phyloP scores from a whole-genome alignment of 2,888 invertebrate genomes.

The Lasius platythorax region DNA sequence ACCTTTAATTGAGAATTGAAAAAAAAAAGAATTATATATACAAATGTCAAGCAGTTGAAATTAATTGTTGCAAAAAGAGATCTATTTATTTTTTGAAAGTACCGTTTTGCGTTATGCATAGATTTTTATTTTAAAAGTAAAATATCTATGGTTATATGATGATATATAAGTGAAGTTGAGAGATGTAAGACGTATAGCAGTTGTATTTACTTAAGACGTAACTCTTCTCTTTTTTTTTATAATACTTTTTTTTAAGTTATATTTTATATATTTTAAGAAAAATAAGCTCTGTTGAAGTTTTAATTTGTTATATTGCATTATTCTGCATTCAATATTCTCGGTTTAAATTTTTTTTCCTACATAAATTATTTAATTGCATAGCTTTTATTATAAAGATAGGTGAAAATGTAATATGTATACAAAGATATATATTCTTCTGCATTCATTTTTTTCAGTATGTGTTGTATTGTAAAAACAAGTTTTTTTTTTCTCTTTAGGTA shows the following conservation, averaged over 20 bases:
- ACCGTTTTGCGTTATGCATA: constrained; percentile 60
- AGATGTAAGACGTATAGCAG: background rate
- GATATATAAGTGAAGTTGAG: constrained; percentile 61
- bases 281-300: background rate
- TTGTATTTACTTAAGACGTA: constrained; percentile 14
- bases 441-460: background rate
- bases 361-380: constrained; percentile 8
- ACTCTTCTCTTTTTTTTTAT: background rate
- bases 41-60: constrained; percentile 63
- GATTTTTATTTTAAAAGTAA: constrained; percentile 57
- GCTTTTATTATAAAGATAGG: background rate
- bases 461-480: background rate
- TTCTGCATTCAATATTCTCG: background rate
- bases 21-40: constrained; percentile 52
- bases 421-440: background rate
- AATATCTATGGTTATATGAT: constrained; percentile 63
- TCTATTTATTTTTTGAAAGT: constrained; percentile 72
- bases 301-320: background rate
- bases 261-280: background rate
- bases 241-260: background rate
- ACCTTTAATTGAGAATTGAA: constrained; percentile 49
- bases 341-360: background rate
- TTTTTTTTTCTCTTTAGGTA: background rate
- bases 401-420: background rate
- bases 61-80: constrained; percentile 71